Evolutionary conservation across 2,888 invertebrate species (phyloP).

Genomic region (Cryptocheilus praepositus): DNA sequence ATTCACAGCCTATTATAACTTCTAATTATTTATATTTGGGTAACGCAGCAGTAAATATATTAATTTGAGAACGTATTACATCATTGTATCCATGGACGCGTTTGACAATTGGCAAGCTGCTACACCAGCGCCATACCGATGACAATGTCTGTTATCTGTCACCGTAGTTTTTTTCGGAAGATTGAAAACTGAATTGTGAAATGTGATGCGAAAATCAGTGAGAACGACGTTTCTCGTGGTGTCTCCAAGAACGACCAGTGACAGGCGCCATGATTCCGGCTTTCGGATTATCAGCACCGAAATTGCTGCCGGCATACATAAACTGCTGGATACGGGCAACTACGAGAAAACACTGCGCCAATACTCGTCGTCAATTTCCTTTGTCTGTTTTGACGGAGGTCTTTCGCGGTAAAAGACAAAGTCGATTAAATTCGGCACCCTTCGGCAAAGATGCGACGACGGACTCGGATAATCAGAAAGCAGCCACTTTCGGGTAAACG

Average conservation of each 20-base stretch:
- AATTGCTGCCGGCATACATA: constrained; percentile 26
- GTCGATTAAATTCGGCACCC: constrained; percentile 15
- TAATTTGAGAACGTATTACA: too few relatives aligned
- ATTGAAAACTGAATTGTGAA: constrained; percentile 20
- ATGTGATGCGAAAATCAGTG: constrained; percentile 36
- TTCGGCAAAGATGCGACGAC: constrained; percentile 38
- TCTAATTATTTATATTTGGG: too few relatives aligned
- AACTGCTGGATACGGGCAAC: constrained; percentile 12
- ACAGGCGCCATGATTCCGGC: constrained; percentile 42
- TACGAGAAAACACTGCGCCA: constrained; percentile 19
- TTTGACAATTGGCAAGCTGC: constrained; percentile 57
- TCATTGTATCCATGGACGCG: constrained; percentile 56
- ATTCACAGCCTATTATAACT: too few relatives aligned
- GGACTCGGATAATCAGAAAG: constrained; percentile 50
- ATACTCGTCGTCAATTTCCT: constrained; percentile 26
- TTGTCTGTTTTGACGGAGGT: constrained; percentile 53
- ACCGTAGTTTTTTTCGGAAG: constrained; percentile 21
- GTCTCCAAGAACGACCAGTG: constrained; percentile 39
- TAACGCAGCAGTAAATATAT: too few relatives aligned
- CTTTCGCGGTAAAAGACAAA: constrained; percentile 28
- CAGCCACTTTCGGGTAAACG: constrained; percentile 61
- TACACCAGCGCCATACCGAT: constrained; percentile 23
- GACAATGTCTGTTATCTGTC: constrained; percentile 29
- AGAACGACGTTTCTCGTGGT: constrained; percentile 17
- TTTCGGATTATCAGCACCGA: constrained; percentile 31